Conservation (phyloP, 2,113 vertebrate genomes). For the Pedetes capensis region DNA sequence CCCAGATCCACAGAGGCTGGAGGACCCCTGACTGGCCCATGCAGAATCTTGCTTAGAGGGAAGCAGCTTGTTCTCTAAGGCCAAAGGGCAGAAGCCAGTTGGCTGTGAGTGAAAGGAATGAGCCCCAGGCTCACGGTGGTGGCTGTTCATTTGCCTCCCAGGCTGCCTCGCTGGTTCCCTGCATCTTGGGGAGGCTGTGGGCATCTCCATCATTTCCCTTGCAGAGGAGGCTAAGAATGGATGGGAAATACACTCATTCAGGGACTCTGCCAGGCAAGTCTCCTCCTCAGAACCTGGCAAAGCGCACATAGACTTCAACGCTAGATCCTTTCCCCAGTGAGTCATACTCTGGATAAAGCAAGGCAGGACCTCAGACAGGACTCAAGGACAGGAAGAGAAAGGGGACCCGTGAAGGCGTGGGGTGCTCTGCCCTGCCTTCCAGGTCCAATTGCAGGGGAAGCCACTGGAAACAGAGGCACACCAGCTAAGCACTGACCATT, state of each 20-base stretch:
- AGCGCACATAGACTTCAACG: rapidly evolving
- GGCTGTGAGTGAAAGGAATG: background rate
- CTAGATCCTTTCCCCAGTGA: background rate
- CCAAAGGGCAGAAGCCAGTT: background rate
- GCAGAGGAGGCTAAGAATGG: rapidly evolving
- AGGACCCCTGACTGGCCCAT: background rate
- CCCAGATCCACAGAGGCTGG: background rate
- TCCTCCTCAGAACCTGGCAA: too few relatives aligned
- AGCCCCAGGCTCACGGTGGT: background rate
- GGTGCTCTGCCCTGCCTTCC: background rate
- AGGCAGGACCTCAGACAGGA: background rate
- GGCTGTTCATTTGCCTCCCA: background rate
- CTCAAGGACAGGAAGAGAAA: background rate
- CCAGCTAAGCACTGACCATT: rapidly evolving
- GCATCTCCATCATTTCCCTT: background rate
- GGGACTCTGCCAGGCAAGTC: background rate
- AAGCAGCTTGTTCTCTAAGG: background rate
- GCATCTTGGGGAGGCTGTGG: rapidly evolving
- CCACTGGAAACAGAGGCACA: rapidly evolving
- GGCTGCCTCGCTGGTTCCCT: background rate
- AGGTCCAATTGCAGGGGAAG: background rate
- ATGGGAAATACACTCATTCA: background rate
- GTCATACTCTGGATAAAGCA: too few relatives aligned
- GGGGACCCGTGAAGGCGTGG: rapidly evolving
- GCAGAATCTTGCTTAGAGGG: background rate